phyloP scores from a whole-genome alignment of 2,888 invertebrate genomes.

The Chironomus tentans region DNA sequence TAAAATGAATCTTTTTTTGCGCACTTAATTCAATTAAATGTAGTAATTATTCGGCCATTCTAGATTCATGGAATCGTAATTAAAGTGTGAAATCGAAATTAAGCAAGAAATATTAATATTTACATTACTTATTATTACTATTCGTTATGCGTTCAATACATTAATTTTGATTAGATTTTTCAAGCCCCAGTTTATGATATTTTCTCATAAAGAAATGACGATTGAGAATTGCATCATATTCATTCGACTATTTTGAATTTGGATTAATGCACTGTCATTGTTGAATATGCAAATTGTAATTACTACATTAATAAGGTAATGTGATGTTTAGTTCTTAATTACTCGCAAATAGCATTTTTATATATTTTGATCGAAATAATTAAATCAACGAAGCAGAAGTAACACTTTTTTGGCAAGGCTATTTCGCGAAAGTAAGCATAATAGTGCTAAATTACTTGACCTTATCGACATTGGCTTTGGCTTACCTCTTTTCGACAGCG shows the following conservation, averaged over 20 bases:
- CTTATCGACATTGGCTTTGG: no score
- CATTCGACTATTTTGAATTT: background rate
- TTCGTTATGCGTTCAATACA: background rate
- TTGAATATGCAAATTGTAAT: background rate
- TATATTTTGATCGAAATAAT: background rate
- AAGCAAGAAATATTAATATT: no score
- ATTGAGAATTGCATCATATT: background rate
- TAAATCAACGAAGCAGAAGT: background rate
- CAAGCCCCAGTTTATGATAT: background rate
- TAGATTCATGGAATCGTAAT: no score
- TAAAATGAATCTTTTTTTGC: no score
- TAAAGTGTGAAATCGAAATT: no score
- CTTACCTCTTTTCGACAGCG: no score
- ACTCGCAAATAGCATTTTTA: no score
- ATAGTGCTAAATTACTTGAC: no score
- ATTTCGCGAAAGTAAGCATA: no score
- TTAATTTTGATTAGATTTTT: background rate
- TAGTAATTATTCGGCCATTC: no score
- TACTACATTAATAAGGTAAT: background rate
- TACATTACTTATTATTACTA: background rate
- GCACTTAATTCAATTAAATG: no score
- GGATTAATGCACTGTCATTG: background rate
- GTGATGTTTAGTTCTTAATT: background rate
- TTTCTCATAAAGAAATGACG: background rate
- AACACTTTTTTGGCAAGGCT: no score